Evolutionary conservation across 2,888 invertebrate genomes (phyloP), one percentile per base, ranked within the genome.

Genomic region (Lamellibrachia satsuma): DNA sequence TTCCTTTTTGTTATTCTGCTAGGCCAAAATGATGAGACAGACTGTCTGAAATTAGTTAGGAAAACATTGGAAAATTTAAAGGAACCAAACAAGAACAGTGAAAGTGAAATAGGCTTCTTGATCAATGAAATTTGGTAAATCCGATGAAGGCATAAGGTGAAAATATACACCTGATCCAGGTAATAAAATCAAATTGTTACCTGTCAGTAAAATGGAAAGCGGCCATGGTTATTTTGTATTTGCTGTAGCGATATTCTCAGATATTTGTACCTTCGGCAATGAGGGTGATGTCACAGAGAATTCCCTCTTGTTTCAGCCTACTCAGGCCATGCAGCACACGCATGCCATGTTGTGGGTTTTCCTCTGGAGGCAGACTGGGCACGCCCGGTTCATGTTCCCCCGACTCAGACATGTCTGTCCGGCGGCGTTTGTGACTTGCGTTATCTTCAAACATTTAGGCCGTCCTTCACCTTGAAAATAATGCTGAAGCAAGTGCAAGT

Each of bases 251-350:
- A 90, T 39, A 39, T 9, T 22, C n/a, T 75, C 22, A 75, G 75
- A 15, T 75, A 22, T 8, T 90, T 93, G 27, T 51, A 96, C 96
- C 96, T 96, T 96, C 96, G 94, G 96, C 96, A 93, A 96, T 96
- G 7, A 96, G 95, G 52, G 96, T 96, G 91, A 96, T 96, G 95
- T 96, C 96, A 95, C 96, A 96, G 39, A 96, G 95, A 60, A 96
- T 95, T 93, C 96, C 96, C 93, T 96, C 96, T 92, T 94, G 95
- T 94, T 96, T 96, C n/a, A 96, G 94, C 93, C 95, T 95, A 94
- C 96, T 96, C 39, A 96, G 95, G 22, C 96, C 96, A 92, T 96
- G 95, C 92, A 96, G 94, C 57, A 96, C 95, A 92, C 96, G 95
- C 95, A 96, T 96, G 92, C 96, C 96, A 94, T 96, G 96, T 93